Evolutionary conservation across 2,797 vertebrate genomes (phyloP).

Genomic region (Melopsittacus undulatus): DNA sequence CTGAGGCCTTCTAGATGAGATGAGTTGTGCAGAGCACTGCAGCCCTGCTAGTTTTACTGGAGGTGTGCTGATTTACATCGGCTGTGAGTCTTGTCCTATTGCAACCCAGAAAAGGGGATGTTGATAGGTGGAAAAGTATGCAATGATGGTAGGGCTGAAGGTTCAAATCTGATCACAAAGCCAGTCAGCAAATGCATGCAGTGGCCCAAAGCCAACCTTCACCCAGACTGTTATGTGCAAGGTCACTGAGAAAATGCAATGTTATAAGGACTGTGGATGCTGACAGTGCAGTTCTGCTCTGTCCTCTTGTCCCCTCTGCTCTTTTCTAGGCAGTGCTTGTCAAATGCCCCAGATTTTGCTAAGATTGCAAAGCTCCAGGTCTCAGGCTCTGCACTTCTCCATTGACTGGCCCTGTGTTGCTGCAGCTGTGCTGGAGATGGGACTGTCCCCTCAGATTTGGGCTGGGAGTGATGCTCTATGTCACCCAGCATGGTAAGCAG

Average conservation of each 20-base stretch:
- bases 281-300: neutral
- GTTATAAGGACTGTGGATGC: neutral
- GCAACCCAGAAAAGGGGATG: neutral
- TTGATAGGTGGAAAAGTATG: accelerated
- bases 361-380: neutral
- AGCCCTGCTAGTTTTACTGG: neutral
- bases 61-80: neutral
- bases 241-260: neutral
- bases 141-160: accelerated
- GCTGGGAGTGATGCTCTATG: neutral
- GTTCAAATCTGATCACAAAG: neutral
- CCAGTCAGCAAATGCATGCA: accelerated
- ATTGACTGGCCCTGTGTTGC: accelerated
- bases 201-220: neutral
- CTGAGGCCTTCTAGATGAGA: neutral
- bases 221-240: accelerated
- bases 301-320: neutral
- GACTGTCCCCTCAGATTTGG: neutral
- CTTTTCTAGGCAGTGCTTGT: accelerated
- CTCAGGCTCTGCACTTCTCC: neutral
- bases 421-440: neutral
- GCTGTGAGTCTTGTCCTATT: neutral
- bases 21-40: neutral
- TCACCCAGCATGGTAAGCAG: neutral
- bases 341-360: accelerated